Percentiles rank a stretch among this genome's conserved stretches.
Evolutionary conservation across 2,888 invertebrate species (phyloP).

Genomic region (Calliphora vomitoria): DNA sequence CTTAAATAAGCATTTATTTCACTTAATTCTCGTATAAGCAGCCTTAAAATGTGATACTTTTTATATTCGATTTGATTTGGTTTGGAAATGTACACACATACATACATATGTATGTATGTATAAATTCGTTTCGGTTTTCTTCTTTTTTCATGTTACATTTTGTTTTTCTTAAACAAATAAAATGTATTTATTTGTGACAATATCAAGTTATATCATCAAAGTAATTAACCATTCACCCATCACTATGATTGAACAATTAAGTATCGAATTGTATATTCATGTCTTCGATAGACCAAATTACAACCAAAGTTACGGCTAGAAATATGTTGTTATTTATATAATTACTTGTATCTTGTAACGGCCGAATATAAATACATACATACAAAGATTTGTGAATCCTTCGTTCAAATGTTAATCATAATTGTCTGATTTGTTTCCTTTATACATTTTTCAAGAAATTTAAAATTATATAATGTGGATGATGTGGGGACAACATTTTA

Average conservation of each 20-base stretch:
- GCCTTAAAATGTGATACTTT: conserved; percentile 17
- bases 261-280: not conserved
- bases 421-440: too few species aligned
- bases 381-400: too few species aligned
- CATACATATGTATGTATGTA: too few species aligned
- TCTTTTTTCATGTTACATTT: conserved; percentile 7
- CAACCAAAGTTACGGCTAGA: too few species aligned
- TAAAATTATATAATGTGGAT: too few species aligned
- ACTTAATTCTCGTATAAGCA: not conserved
- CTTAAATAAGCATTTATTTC: conserved; percentile 18
- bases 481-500: too few species aligned
- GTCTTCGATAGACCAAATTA: too few species aligned
- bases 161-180: conserved; percentile 9
- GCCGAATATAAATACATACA: too few species aligned
- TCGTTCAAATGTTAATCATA: too few species aligned
- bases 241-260: not conserved
- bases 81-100: not conserved
- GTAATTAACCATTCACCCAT: not conserved
- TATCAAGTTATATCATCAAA: conserved; percentile 16
- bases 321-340: too few species aligned
- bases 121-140: conserved; percentile 3
- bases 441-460: too few species aligned
- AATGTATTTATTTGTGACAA: not conserved
- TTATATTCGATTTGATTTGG: not conserved
- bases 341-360: too few species aligned